Evolutionary conservation across 1,140 invertebrate species (phyloP).

Genomic region (Andricus grossulariae): DNA sequence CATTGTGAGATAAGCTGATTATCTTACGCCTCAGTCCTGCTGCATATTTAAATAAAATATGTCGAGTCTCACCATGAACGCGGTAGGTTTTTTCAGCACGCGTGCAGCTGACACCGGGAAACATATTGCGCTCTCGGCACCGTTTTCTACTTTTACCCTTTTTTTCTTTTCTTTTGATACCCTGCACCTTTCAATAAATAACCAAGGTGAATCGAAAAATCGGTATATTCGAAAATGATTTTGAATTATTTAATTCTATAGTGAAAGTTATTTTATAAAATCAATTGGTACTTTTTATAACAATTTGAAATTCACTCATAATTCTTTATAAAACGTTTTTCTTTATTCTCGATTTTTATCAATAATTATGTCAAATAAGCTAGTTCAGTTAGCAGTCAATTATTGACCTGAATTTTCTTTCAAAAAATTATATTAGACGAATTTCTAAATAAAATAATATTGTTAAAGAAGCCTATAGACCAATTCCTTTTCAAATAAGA

Average conservation of each 20-base stretch:
- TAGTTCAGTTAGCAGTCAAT: too few species aligned
- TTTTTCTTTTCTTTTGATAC: conserved; percentile 7
- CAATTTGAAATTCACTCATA: neutral
- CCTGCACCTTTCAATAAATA: neutral
- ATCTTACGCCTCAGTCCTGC: conserved; percentile 9
- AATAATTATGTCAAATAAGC: too few species aligned
- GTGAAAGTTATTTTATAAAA: neutral
- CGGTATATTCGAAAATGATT: too few species aligned
- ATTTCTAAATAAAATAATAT: too few species aligned
- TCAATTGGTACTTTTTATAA: neutral
- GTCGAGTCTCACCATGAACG: conserved; percentile 16
- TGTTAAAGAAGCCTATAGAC: too few species aligned
- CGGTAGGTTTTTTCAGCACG: conserved; percentile 20
- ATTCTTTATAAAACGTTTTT: too few species aligned
- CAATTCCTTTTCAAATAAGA: too few species aligned
- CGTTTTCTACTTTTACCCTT: neutral
- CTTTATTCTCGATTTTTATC: too few species aligned
- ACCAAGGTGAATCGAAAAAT: neutral
- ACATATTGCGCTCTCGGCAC: conserved; percentile 15
- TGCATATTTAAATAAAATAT: conserved; percentile 31
- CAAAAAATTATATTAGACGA: too few species aligned
- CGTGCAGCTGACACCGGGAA: conserved; percentile 22
- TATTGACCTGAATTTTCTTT: too few species aligned
- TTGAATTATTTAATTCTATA: too few species aligned
- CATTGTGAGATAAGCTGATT: conserved; percentile 8